Percentiles rank a stretch among this genome's conserved stretches.
Evolutionary conservation across 2,113 vertebrate genomes (phyloP).

Genomic region (Pelvicachromis taeniatus): DNA sequence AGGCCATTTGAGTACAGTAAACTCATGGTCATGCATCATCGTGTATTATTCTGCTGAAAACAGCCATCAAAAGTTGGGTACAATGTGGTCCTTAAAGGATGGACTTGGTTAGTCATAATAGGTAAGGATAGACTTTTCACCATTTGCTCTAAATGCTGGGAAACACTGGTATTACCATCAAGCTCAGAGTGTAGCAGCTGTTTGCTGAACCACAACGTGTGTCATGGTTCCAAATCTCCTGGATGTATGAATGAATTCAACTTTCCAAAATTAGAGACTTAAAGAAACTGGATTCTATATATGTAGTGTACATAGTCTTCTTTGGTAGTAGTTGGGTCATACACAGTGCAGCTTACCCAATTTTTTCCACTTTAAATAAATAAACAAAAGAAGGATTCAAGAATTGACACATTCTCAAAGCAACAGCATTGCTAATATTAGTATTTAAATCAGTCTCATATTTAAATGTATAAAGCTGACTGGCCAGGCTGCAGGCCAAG

Average conservation of each 20-base stretch:
- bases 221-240: neutral
- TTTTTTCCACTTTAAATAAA: neutral
- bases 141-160: too few relatives aligned
- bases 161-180: too few relatives aligned
- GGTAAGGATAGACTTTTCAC: too few relatives aligned
- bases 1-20: neutral
- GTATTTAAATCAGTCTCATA: neutral
- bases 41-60: neutral
- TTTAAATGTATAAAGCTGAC: neutral
- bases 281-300: neutral
- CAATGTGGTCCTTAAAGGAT: neutral
- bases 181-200: too few relatives aligned
- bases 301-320: neutral
- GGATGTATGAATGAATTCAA: neutral
- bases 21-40: neutral
- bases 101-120: neutral
- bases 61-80: neutral
- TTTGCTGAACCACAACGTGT: neutral
- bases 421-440: neutral
- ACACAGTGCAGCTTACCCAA: neutral
- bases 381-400: neutral
- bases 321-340: neutral
- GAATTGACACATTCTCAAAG: neutral
- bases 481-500: neutral
- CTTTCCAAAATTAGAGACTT: neutral